Percentiles rank a stretch among this genome's conserved stretches.
Evolutionary conservation across 2,888 invertebrate genomes (phyloP).

Genomic region (Operophtera brumata): DNA sequence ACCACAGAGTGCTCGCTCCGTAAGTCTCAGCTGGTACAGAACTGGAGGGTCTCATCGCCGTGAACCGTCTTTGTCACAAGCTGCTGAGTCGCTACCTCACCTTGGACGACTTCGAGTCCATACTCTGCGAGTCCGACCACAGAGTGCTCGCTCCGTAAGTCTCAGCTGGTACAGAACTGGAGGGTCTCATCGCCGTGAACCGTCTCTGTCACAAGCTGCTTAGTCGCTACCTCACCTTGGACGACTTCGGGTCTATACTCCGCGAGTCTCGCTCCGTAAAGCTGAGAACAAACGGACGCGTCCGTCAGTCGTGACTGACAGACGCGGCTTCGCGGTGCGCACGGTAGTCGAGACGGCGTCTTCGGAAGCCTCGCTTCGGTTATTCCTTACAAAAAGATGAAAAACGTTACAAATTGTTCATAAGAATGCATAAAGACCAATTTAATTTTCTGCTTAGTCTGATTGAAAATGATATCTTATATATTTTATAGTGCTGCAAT

Average conservation of each 20-base stretch:
- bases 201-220: constrained; percentile 96
- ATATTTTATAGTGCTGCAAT: too few species aligned
- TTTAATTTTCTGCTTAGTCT: too few species aligned
- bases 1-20: constrained; percentile 98
- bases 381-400: too few species aligned
- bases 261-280: constrained; percentile 93
- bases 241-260: constrained; percentile 97
- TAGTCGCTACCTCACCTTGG: constrained; percentile 91
- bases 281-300: too few species aligned
- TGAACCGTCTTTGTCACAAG: constrained; percentile 97
- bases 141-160: constrained; percentile 93
- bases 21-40: constrained; percentile 82
- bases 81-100: constrained; percentile 92
- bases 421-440: too few species aligned
- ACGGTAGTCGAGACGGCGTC: too few species aligned
- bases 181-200: constrained; percentile 95
- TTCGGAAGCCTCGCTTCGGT: too few species aligned
- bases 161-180: constrained; percentile 92
- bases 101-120: constrained; percentile 96
- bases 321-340: too few species aligned
- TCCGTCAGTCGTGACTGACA: too few species aligned
- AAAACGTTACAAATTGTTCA: too few species aligned
- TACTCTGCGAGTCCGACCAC: constrained; percentile 98
- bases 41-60: constrained; percentile 94
- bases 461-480: too few species aligned